Conservation (phyloP, 2,888 invertebrate species). For the Ypsolopha sequella region DNA sequence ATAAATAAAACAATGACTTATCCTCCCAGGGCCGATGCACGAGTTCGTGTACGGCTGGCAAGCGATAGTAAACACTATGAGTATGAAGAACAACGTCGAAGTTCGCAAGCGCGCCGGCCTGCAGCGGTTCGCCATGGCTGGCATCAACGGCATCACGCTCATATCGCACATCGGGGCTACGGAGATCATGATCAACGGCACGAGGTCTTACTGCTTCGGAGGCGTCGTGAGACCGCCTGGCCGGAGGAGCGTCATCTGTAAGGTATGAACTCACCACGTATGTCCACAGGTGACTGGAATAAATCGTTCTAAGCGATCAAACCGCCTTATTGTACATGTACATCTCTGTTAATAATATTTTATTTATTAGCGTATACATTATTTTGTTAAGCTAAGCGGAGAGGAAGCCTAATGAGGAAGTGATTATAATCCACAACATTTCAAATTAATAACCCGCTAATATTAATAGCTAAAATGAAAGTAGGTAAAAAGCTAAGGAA, state of each 20-base stretch:
- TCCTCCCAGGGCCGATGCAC: conserved; percentile 50
- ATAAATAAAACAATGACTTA: no score
- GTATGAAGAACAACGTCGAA: conserved; percentile 63
- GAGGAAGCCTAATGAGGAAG: no score
- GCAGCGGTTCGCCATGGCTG: conserved; percentile 57
- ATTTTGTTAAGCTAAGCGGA: no score
- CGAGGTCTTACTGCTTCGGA: conserved; percentile 55
- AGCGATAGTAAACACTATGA: conserved; percentile 64
- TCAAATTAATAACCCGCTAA: no score
- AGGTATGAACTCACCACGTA: conserved; percentile 23
- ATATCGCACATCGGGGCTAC: conserved; percentile 61
- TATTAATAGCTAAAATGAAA: no score
- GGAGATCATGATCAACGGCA: conserved; percentile 63
- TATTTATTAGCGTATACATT: no score
- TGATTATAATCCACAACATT: no score
- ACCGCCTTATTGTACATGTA: neutral
- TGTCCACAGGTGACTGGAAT: neutral
- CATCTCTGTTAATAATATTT: neutral
- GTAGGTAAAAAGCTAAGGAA: no score
- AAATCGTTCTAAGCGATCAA: no score
- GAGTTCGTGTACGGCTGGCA: conserved; percentile 66
- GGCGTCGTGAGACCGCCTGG: conserved; percentile 57
- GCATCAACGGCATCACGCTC: conserved; percentile 59
- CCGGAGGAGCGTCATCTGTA: conserved; percentile 53
- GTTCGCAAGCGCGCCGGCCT: conserved; percentile 59